A percentile compares a stretch with the other conserved stretches of the same genome.
Evolutionary conservation across 1,140 invertebrate species (phyloP).

Genomic region (Drosophila kohkoa): DNA sequence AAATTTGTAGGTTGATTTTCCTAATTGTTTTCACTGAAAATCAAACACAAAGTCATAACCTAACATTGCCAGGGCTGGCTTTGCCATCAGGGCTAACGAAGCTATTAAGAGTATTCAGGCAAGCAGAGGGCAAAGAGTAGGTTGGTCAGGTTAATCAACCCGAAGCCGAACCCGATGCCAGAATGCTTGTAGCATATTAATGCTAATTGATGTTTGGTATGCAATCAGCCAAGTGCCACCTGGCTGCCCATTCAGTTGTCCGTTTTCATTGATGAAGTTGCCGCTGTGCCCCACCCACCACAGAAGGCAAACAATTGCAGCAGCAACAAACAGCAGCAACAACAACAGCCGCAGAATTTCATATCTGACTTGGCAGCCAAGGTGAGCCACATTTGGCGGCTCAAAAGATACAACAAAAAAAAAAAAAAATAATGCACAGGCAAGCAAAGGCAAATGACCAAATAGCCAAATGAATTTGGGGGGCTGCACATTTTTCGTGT

Average conservation of each 20-base stretch:
- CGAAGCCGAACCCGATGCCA: background rate
- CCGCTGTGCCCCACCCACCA: conserved; percentile 51
- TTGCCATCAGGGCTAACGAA: background rate
- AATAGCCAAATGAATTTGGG: conserved; percentile 62
- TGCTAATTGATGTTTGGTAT: conserved; percentile 55
- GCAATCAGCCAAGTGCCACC: conserved; percentile 58
- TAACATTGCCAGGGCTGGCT: background rate
- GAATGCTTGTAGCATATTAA: conserved; percentile 31
- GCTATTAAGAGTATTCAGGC: background rate
- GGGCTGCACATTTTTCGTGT: conserved; percentile 50
- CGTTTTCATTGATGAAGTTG: conserved; percentile 75
- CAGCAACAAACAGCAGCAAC: no score
- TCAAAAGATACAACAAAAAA: background rate
- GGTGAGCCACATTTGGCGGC: conserved; percentile 73
- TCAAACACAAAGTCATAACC: no score
- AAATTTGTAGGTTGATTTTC: no score
- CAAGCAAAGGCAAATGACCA: conserved; percentile 30
- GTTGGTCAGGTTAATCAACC: conserved; percentile 37
- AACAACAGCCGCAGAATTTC: conserved; percentile 26
- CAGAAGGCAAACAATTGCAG: conserved; percentile 33
- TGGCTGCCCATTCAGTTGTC: conserved; percentile 73
- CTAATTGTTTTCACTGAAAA: no score
- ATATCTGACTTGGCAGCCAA: conserved; percentile 53
- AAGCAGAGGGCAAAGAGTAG: background rate
- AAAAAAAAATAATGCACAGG: background rate